A percentile compares a stretch with the other conserved stretches of the same genome.
Conservation (phyloP, 2,797 vertebrate genomes). For the Smutsia gigantea region DNA sequence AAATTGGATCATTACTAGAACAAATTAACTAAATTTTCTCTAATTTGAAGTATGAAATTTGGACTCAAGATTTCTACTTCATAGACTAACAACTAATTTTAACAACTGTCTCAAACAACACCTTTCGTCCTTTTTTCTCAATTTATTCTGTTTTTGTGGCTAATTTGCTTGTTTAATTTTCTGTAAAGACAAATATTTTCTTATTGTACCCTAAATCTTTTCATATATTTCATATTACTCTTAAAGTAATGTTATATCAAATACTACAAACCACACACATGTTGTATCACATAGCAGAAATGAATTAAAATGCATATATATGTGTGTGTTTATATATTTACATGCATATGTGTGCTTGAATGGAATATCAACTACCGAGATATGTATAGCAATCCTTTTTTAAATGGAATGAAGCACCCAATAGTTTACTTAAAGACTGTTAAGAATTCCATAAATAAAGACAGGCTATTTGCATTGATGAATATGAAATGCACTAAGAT, state of each 20-base stretch:
- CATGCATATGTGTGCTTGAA: neutral
- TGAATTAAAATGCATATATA: neutral
- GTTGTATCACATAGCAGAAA: neutral
- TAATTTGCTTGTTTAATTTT: slow-evolving; percentile 13
- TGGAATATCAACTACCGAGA: neutral
- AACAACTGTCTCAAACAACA: neutral
- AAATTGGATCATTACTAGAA: slow-evolving; percentile 15
- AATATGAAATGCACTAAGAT: slow-evolving; percentile 58
- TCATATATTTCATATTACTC: neutral
- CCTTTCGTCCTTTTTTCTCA: neutral
- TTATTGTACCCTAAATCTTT: neutral
- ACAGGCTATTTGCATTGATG: slow-evolving; percentile 65
- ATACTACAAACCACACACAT: neutral
- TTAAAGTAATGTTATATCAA: neutral
- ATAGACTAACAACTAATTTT: neutral
- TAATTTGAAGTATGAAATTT: neutral
- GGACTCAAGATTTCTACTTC: neutral
- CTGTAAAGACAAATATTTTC: neutral
- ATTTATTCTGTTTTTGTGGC: neutral
- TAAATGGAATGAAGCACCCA: neutral
- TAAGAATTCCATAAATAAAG: slow-evolving; percentile 52
- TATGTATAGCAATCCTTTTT: neutral
- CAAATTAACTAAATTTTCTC: neutral
- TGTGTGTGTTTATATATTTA: neutral
- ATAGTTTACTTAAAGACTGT: slow-evolving; percentile 41